Conservation (phyloP, 2,797 vertebrate species). For the Acanthis flammea region DNA sequence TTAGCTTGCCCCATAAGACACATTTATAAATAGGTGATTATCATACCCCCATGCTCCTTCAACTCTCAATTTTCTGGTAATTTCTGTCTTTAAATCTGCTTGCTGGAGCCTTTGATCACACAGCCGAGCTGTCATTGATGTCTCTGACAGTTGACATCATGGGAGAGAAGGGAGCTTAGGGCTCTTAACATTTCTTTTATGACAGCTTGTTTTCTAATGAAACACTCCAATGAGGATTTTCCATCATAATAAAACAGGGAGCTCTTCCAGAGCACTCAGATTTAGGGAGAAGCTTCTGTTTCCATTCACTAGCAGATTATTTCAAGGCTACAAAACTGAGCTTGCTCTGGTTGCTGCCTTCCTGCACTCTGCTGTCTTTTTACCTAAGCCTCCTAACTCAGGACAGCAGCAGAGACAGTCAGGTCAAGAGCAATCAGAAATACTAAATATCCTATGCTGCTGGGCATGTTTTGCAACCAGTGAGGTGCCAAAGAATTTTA, state of each 20-base stretch:
- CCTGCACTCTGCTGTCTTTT: constrained; percentile 11
- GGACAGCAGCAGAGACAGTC: constrained; percentile 20
- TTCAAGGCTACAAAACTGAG: not conserved
- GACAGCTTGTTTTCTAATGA: constrained; percentile 38
- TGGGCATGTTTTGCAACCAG: constrained; percentile 19
- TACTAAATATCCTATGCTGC: constrained; percentile 32
- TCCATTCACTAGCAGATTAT: constrained; percentile 8
- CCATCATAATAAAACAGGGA: constrained; percentile 13
- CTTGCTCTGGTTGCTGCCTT: not conserved
- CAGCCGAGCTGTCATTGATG: constrained; percentile 14
- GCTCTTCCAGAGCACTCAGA: constrained; percentile 10
- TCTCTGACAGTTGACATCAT: constrained; percentile 56
- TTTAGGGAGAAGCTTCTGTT: constrained; percentile 30
- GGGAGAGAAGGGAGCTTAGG: constrained; percentile 30
- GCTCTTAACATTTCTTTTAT: constrained; percentile 46
- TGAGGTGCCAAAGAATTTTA: constrained; percentile 4
- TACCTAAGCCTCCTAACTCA: constrained; percentile 10
- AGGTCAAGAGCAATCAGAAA: constrained; percentile 39
- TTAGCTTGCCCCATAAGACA: not conserved
- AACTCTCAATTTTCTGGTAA: constrained; percentile 18
- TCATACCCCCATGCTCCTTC: not conserved
- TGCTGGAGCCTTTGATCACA: constrained; percentile 29
- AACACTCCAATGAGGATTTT: constrained; percentile 39
- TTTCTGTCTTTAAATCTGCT: constrained; percentile 41
- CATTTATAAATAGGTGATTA: not conserved